These are phyloP conservation scores for Synodontis membranacea DNA, from an alignment of 2,113 vertebrate species.

Conservation along the genomic window DNA sequence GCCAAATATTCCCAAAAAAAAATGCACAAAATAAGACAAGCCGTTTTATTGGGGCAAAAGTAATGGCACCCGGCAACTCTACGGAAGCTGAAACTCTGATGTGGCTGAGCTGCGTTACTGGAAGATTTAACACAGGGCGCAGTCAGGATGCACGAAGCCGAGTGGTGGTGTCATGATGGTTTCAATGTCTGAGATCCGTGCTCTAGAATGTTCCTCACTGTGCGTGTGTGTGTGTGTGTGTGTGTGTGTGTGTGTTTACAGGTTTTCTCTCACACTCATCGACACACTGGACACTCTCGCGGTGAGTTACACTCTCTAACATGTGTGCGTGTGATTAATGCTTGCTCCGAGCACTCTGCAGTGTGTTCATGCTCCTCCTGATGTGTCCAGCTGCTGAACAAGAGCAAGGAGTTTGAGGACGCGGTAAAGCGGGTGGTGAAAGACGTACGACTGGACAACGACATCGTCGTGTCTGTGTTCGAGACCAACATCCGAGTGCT, in stretches of 20 bases:
- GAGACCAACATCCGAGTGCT: slow-evolving; percentile 99
- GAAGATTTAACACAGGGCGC: too few species aligned
- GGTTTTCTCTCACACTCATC: slow-evolving; percentile 96
- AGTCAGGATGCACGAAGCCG: too few species aligned
- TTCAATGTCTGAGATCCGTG: background rate
- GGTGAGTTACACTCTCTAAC: slow-evolving; percentile 73
- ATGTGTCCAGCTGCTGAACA: slow-evolving; percentile 87
- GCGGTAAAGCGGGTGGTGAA: slow-evolving; percentile 91
- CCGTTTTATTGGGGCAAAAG: too few species aligned
- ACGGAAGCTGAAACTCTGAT: too few species aligned
- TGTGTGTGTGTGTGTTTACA: slow-evolving; percentile 59
- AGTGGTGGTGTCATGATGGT: too few species aligned
- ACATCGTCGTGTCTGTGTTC: slow-evolving; percentile 97
- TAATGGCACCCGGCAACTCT: too few species aligned
- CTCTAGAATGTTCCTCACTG: background rate
- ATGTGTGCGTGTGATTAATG: background rate
- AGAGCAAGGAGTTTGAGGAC: slow-evolving; percentile 94
- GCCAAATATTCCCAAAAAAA: too few species aligned
- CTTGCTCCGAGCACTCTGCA: background rate
- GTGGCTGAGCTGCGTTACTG: too few species aligned
- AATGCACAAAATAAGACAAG: too few species aligned
- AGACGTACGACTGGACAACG: slow-evolving; percentile 96
- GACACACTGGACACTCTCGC: slow-evolving; percentile 97
- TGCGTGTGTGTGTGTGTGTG: slow-evolving; percentile 14
- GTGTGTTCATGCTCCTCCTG: background rate